Percentiles rank a stretch among this genome's conserved stretches.
Conservation (phyloP, 1,140 invertebrate genomes). For the Magallana ariakensis region DNA sequence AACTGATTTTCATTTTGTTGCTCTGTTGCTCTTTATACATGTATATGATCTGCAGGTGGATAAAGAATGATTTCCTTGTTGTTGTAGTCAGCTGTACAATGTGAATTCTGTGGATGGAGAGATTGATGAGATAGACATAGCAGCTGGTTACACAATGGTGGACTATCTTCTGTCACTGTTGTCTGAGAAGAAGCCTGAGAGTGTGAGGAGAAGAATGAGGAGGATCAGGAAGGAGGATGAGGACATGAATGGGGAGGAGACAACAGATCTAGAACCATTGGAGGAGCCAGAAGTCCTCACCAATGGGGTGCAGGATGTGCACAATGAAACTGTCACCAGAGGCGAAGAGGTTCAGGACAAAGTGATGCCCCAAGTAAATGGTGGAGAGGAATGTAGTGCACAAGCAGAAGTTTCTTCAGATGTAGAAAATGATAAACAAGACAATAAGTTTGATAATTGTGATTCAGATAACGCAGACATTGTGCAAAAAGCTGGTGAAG, state of each 20-base stretch:
- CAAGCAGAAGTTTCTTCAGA: background rate
- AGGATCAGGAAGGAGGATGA: background rate
- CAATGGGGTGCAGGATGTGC: background rate
- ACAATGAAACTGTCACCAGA: background rate
- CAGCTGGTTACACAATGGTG: constrained; percentile 30
- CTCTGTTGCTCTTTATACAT: too few species aligned
- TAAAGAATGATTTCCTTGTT: background rate
- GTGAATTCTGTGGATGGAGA: constrained; percentile 50
- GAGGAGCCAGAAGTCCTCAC: background rate
- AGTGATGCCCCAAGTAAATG: background rate
- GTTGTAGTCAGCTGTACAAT: constrained; percentile 46
- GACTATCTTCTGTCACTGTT: constrained; percentile 48
- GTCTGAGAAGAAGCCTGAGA: background rate
- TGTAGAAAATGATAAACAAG: background rate
- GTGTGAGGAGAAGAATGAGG: background rate
- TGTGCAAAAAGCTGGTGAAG: background rate
- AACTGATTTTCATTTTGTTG: too few species aligned
- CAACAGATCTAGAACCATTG: background rate
- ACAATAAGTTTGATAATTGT: background rate
- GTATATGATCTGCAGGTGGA: too few species aligned
- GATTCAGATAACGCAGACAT: background rate
- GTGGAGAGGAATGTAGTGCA: background rate
- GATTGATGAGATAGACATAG: constrained; percentile 47
- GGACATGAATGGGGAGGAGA: too few species aligned
- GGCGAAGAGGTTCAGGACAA: background rate